Conservation (phyloP, 64 coral and sea anemone genomes). For the Platygyra sinensis region DNA sequence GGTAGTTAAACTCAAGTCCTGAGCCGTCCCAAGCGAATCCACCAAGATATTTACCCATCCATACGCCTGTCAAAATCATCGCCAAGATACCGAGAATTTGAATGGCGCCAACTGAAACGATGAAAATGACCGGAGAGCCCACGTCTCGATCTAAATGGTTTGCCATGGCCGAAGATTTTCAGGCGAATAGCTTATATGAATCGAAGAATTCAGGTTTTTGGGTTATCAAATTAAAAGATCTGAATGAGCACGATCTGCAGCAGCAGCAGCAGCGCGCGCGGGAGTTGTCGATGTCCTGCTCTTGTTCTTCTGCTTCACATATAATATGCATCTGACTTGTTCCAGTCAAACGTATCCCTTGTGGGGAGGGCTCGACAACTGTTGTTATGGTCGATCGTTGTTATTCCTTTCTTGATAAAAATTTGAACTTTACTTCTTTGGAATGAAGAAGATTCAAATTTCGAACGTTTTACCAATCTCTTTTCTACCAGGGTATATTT, state of each 20-base stretch:
- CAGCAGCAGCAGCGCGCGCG: too few species aligned
- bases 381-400: too few species aligned
- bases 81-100: slow-evolving; percentile 84
- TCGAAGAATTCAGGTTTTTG: background rate
- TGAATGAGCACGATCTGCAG: too few species aligned
- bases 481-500: too few species aligned
- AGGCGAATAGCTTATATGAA: background rate
- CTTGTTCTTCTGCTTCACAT: too few species aligned
- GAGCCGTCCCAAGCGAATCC: slow-evolving; percentile 98
- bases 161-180: background rate
- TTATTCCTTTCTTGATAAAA: too few species aligned
- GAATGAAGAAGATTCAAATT: too few species aligned
- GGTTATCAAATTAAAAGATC: background rate
- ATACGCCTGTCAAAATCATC: slow-evolving; percentile 80
- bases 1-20: slow-evolving; percentile 87
- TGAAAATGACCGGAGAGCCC: slow-evolving; percentile 69
- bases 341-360: background rate
- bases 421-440: too few species aligned
- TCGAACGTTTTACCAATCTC: too few species aligned
- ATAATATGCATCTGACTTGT: too few species aligned
- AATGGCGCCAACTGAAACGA: slow-evolving; percentile 63
- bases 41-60: slow-evolving; percentile 95
- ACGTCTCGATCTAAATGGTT: background rate
- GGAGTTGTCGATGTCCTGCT: too few species aligned
- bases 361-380: background rate